Conservation (phyloP, 2,113 vertebrate species). For the Leptobrachium leishanense region DNA sequence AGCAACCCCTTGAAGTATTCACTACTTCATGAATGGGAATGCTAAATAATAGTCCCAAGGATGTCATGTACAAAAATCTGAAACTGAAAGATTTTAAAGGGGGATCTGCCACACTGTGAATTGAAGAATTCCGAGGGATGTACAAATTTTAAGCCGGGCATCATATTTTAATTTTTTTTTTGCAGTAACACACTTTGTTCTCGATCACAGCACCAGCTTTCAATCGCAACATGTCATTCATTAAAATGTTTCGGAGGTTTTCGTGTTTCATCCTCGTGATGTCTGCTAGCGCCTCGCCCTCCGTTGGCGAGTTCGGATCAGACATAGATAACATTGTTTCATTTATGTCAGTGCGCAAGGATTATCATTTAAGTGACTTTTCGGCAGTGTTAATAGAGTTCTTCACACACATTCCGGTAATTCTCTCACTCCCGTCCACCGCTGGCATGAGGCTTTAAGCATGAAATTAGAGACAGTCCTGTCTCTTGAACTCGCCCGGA, state of each 20-base stretch:
- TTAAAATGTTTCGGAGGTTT: not conserved
- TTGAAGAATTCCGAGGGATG: too few species aligned
- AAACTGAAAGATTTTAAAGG: too few species aligned
- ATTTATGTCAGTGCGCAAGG: not conserved
- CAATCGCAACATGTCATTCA: not conserved
- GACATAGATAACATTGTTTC: not conserved
- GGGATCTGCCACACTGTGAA: too few species aligned
- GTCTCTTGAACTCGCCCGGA: not conserved
- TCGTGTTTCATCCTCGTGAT: not conserved
- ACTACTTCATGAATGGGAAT: too few species aligned
- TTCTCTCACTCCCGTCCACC: constrained; percentile 6
- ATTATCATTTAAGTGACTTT: constrained; percentile 6
- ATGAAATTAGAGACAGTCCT: constrained; percentile 28
- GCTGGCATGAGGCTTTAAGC: constrained; percentile 19
- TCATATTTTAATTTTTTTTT: too few species aligned
- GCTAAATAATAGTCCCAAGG: too few species aligned
- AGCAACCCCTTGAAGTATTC: too few species aligned
- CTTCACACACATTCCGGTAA: constrained; percentile 31
- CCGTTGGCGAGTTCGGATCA: not conserved
- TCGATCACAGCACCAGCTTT: not conserved
- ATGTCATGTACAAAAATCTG: too few species aligned
- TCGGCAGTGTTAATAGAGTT: constrained; percentile 13
- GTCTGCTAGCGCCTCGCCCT: not conserved
- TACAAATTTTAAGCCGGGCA: too few species aligned
- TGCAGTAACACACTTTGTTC: too few species aligned